Conservation (phyloP, 1,140 invertebrate genomes). For the Leptestheria dahalacensis region DNA sequence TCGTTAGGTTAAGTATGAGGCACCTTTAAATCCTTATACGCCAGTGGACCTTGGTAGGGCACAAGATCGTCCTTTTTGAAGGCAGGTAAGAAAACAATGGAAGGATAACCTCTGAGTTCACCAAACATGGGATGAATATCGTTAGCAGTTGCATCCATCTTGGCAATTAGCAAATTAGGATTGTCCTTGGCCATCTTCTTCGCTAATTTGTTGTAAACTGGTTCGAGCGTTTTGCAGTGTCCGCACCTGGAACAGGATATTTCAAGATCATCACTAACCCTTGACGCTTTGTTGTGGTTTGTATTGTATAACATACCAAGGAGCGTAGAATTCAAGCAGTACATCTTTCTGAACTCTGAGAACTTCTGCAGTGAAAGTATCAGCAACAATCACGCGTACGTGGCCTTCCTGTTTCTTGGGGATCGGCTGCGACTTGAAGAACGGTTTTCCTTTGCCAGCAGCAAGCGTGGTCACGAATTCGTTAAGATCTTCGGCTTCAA, state of each 20-base stretch:
- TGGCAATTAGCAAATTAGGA: slow-evolving; percentile 31
- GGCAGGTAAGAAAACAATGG: slow-evolving; percentile 35
- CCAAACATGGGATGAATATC: slow-evolving; percentile 31
- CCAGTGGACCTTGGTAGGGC: slow-evolving; percentile 31
- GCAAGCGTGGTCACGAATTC: slow-evolving; percentile 30
- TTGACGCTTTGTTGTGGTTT: background rate
- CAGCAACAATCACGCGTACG: slow-evolving; percentile 31
- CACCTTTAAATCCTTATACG: slow-evolving; percentile 29
- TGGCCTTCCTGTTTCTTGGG: slow-evolving; percentile 33
- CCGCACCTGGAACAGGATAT: slow-evolving; percentile 27
- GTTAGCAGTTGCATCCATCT: slow-evolving; percentile 37
- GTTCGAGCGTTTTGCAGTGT: slow-evolving; percentile 33
- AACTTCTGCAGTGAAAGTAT: slow-evolving; percentile 32
- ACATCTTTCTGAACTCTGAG: slow-evolving; percentile 29
- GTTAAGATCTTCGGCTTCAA: slow-evolving; percentile 32
- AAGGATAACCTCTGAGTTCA: slow-evolving; percentile 35
- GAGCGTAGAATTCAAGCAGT: slow-evolving; percentile 36
- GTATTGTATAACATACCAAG: slow-evolving; percentile 24
- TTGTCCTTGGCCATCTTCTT: slow-evolving; percentile 26
- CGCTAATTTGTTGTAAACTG: slow-evolving; percentile 29
- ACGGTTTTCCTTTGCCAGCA: slow-evolving; percentile 29
- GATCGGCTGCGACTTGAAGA: slow-evolving; percentile 32
- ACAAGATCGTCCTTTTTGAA: slow-evolving; percentile 30
- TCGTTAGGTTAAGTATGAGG: slow-evolving; percentile 30
- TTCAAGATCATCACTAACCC: background rate